Percentiles rank a stretch among this genome's conserved stretches.
Conservation (phyloP, 2,113 vertebrate genomes). For the Hymenochirus boettgeri region DNA sequence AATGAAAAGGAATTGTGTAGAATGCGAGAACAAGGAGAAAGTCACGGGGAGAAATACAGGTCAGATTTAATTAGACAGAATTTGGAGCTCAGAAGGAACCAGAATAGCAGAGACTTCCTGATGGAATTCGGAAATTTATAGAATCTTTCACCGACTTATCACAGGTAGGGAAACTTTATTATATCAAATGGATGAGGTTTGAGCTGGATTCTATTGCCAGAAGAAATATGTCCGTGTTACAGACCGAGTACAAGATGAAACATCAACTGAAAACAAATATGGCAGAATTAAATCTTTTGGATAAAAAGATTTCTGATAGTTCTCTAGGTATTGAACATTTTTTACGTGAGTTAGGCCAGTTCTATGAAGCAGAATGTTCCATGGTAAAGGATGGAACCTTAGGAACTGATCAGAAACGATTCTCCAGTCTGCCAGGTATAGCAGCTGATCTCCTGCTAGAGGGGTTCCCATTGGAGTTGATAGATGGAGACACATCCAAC, state of each 20-base stretch:
- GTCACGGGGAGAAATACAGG: neutral
- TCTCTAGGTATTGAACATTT: conserved; percentile 69
- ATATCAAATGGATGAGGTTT: conserved; percentile 52
- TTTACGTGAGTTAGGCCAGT: conserved; percentile 71
- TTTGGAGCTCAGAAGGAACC: conserved; percentile 46
- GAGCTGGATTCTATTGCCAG: conserved; percentile 41
- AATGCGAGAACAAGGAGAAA: conserved; percentile 17
- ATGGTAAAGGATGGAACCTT: conserved; percentile 37
- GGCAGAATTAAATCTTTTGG: conserved; percentile 10
- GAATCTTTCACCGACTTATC: conserved; percentile 41
- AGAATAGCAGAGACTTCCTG: conserved; percentile 19
- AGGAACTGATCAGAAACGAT: neutral
- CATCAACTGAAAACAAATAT: neutral
- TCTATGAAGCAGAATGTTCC: conserved; percentile 63
- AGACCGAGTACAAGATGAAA: conserved; percentile 22
- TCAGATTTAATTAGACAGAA: conserved; percentile 40
- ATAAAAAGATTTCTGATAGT: conserved; percentile 49
- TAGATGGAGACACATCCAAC: conserved; percentile 67
- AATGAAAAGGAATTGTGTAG: conserved; percentile 41
- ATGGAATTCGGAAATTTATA: conserved; percentile 47
- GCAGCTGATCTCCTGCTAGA: conserved; percentile 58
- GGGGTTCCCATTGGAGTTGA: conserved; percentile 69
- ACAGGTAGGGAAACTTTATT: conserved; percentile 42
- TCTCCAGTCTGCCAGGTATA: conserved; percentile 35
- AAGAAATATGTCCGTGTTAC: conserved; percentile 7